Percentiles rank a stretch among this genome's conserved stretches.
Evolutionary conservation across 2,797 vertebrate species (phyloP).

Genomic region (Paramormyrops hopkinsi): DNA sequence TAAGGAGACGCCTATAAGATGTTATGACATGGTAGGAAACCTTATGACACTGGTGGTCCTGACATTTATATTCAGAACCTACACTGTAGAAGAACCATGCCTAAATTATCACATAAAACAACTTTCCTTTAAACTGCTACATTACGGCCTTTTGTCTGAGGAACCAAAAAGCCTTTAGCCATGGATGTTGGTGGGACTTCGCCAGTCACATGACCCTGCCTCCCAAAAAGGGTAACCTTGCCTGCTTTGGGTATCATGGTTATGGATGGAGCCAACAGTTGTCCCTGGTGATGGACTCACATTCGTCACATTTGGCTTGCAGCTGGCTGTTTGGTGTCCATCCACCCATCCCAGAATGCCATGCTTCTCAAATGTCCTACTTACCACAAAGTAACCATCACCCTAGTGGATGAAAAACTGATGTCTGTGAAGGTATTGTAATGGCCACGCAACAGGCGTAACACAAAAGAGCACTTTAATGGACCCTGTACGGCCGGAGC

Average conservation of each 20-base stretch:
- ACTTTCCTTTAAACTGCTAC: neutral
- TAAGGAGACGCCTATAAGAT: neutral
- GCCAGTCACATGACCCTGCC: neutral
- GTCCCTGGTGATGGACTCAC: neutral
- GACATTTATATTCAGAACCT: neutral
- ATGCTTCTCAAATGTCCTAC: neutral
- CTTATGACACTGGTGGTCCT: neutral
- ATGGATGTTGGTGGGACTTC: neutral
- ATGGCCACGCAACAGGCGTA: too few species aligned
- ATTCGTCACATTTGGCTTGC: neutral
- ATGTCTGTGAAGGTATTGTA: neutral
- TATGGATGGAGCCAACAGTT: neutral
- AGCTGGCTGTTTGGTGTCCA: neutral
- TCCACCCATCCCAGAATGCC: neutral
- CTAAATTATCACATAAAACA: neutral
- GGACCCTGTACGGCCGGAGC: too few species aligned
- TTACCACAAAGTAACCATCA: neutral
- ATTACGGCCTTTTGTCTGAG: neutral
- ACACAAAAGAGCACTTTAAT: too few species aligned
- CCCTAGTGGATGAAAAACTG: neutral
- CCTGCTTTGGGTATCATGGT: neutral
- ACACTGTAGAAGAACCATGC: neutral
- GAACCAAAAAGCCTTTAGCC: neutral
- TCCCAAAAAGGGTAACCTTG: neutral
- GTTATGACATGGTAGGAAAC: neutral